Evolutionary conservation across 2,797 vertebrate genomes (phyloP), one percentile per base, ranked within the genome.

Genomic region (Smutsia temminckii): DNA sequence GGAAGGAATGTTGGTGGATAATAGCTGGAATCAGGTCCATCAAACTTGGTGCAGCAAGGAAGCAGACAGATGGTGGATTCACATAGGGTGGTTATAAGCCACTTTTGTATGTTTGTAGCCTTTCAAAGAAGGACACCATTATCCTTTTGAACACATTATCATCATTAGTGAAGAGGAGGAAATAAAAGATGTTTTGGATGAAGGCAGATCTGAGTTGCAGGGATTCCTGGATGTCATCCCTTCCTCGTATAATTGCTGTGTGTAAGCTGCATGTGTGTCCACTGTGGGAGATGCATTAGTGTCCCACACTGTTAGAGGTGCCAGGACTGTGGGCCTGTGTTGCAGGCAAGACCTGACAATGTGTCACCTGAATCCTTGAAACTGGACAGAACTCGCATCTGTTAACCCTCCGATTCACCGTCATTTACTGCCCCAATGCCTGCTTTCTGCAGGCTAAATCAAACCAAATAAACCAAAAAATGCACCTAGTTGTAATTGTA

Each of bases 231-330:
- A 53, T 5, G 6, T 42, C 40, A 55, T 61, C 25, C 23, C 10
- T 37, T 40, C 32, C 32, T 34, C 49, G 14, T 20, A 32, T 18
- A 5, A 53, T 8, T 29, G n/a, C 4, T 12, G 29, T 11, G 8
- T 55, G 69, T 59, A 51, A 79, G n/a, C 11, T 37, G 53, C 46
- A 55, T 6, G 7, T 18, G 9, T 37, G 51, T 51, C 42, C 27
- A 6, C 9, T 46, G 17, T 32, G 64, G 51, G 0, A 6, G 27
- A 25, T 1, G 1, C 27, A 32, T 0, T 0, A 2, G 5, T 18
- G 9, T 8, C 5, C 23, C 21, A 27, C 32, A 5, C 12, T 55
- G 34, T 83, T 55, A 69, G 49, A 46, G 66, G 40, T 21, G n/a
- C n/a, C 14, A 1, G 53, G 14, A 10, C 18, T 17, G 2, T 1